A percentile compares a stretch with the other conserved stretches of the same genome.
Evolutionary conservation across 2,797 vertebrate species (phyloP).

Genomic region (Aldrovandia affinis): DNA sequence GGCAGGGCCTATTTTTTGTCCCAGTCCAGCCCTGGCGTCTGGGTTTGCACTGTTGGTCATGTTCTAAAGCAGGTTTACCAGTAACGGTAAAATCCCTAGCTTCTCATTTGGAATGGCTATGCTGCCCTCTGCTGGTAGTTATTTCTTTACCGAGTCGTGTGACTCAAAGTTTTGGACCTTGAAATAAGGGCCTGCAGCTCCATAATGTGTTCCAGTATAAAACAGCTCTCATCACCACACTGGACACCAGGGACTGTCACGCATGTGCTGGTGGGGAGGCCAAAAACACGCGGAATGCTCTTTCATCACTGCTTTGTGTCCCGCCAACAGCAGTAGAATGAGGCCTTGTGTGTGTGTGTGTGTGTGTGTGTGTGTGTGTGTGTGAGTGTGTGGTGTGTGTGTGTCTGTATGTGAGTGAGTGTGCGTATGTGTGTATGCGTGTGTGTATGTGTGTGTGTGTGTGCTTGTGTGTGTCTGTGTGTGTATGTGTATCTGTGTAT

Average conservation of each 20-base stretch:
- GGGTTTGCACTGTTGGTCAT: too few species aligned
- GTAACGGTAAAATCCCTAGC: too few species aligned
- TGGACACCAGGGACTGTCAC: not conserved
- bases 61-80: too few species aligned
- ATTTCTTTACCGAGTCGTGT: not conserved
- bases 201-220: not conserved
- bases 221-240: not conserved
- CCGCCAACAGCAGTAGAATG: not conserved
- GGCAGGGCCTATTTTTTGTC: too few species aligned
- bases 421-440: not conserved
- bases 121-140: conserved; percentile 68
- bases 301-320: not conserved
- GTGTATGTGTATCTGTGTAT: too few species aligned
- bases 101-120: conserved; percentile 19
- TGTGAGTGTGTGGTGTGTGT: not conserved
- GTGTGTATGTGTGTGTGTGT: not conserved
- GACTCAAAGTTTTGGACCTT: not conserved
- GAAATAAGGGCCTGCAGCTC: not conserved
- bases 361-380: not conserved
- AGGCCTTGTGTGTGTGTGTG: not conserved
- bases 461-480: too few species aligned
- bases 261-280: not conserved
- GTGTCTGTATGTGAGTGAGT: too few species aligned
- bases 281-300: not conserved
- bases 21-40: too few species aligned